Evolutionary conservation across 2,888 invertebrate genomes (phyloP), one percentile per base, ranked within the genome.

Genomic region (Dicyrtomina minuta): DNA sequence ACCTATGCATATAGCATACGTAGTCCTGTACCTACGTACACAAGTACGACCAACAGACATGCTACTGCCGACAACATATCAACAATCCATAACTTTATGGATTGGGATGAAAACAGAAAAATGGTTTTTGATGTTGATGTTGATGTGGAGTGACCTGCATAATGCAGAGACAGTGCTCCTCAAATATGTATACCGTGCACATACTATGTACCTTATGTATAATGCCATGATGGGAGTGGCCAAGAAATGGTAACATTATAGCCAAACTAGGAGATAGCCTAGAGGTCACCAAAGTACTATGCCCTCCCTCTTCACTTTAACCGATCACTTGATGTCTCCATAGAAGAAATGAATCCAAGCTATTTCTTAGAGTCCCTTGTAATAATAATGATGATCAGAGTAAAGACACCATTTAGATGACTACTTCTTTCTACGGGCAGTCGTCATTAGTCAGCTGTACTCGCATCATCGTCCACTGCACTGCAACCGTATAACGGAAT

Each of bases 171-270:
- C 33, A 33, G 8, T 5, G 33, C 33, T 33, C 3, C 33, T 33
- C 33, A 33, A 33, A 33, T 33, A 33, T 3, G 33, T n/a, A n/a
- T 41, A 41, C 10, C 43, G 17, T 6, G 17, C 17, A 46, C 46
- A 46, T 46, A 17, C 4, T 6, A 8, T 22, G 22, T 17, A 51
- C 3, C 8, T n/a, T 17, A 10, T 51, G 4, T 17, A 17, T 17
- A 51, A 20, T 51, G 51, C 17, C 51, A 60, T 12, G 13, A 58
- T 39, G 59, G 59, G 59, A 60, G 59, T 60, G 20, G 41, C 24
- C 43, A 60, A 33, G 33, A 27, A 60, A 60, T 17, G n/a, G 59
- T 60, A 43, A 60, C 43, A 39, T 41, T 22, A 17, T 58, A 58
- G 17, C 39, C 58, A 33, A 39, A 58, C 58, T 20, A 39, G 39